These are phyloP conservation scores for Aethina tumida DNA, from an alignment of 1,140 invertebrate species.

Conservation along the genomic window DNA sequence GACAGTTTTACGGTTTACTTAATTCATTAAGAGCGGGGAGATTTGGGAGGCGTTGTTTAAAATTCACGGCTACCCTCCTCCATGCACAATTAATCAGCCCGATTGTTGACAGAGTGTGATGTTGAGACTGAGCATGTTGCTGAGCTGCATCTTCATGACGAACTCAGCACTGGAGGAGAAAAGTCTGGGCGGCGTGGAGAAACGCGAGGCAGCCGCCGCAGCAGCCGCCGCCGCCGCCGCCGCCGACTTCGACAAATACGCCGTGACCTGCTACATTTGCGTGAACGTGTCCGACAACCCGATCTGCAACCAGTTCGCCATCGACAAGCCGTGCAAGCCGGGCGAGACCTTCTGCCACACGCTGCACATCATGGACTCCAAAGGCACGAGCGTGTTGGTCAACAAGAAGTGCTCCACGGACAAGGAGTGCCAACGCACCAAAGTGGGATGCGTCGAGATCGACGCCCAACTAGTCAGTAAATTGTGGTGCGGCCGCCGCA, in stretches of 20 bases:
- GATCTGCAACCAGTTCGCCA: conserved; percentile 56
- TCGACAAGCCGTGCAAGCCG: conserved; percentile 51
- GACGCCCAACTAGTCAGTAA: conserved; percentile 50
- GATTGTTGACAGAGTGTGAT: conserved; percentile 36
- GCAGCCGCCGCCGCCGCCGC: conserved; percentile 4
- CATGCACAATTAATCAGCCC: too few species aligned
- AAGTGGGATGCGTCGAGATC: conserved; percentile 51
- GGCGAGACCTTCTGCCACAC: conserved; percentile 54
- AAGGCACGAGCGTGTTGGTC: conserved; percentile 51
- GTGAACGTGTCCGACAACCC: conserved; percentile 59
- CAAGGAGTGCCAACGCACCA: conserved; percentile 47
- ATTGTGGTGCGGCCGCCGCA: not conserved
- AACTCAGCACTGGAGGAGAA: conserved; percentile 31
- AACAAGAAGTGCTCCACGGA: conserved; percentile 54
- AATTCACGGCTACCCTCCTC: too few species aligned
- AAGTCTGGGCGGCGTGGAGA: conserved; percentile 12
- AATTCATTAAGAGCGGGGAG: too few species aligned
- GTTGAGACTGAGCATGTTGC: conserved; percentile 35
- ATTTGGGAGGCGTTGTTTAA: too few species aligned
- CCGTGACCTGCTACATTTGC: conserved; percentile 55
- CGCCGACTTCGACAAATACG: conserved; percentile 31
- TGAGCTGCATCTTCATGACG: conserved; percentile 36
- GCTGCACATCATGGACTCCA: conserved; percentile 53
- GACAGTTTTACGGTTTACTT: too few species aligned
- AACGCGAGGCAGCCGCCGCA: conserved; percentile 15